These are phyloP conservation scores for Oscheius myriophilus DNA, from an alignment of 2,888 invertebrate genomes.

Conservation along the genomic window DNA sequence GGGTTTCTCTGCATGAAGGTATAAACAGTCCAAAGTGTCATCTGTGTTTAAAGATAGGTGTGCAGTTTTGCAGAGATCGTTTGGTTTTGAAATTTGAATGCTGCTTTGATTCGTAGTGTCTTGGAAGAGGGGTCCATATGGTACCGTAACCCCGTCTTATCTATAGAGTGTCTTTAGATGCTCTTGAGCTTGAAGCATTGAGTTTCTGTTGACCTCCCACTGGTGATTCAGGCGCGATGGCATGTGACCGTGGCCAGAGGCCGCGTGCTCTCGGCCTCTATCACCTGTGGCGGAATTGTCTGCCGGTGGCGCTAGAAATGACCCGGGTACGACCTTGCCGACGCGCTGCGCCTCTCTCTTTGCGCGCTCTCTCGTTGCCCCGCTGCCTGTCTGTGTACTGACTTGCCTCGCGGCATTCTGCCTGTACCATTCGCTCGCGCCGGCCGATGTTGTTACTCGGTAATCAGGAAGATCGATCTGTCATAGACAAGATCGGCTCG, in stretches of 20 bases:
- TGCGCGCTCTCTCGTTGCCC: slow-evolving; percentile 16
- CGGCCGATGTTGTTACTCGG: slow-evolving; percentile 31
- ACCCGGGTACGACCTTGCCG: slow-evolving; percentile 29
- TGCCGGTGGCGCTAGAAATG: slow-evolving; percentile 26
- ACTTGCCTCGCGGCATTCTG: slow-evolving; percentile 31
- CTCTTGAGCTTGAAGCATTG: background rate
- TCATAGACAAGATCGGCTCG: slow-evolving; percentile 32
- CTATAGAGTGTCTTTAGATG: no score
- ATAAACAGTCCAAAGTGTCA: no score
- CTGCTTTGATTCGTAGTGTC: no score
- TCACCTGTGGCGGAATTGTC: slow-evolving; percentile 28
- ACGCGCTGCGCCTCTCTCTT: slow-evolving; percentile 23
- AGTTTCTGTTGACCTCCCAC: no score
- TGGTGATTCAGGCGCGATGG: slow-evolving; percentile 22
- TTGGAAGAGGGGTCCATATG: no score
- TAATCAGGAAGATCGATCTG: slow-evolving; percentile 31
- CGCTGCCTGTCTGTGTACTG: slow-evolving; percentile 25
- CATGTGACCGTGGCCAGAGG: slow-evolving; percentile 26
- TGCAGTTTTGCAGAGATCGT: no score
- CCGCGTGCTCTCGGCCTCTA: slow-evolving; percentile 25
- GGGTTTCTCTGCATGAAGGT: no score
- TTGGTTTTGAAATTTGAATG: no score
- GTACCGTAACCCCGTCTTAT: no score
- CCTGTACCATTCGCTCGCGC: slow-evolving; percentile 27
- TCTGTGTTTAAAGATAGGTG: no score